A percentile compares a stretch with the other conserved stretches of the same genome.
Evolutionary conservation across 2,797 vertebrate species (phyloP).

Genomic region (Astyanax mexicanus): DNA sequence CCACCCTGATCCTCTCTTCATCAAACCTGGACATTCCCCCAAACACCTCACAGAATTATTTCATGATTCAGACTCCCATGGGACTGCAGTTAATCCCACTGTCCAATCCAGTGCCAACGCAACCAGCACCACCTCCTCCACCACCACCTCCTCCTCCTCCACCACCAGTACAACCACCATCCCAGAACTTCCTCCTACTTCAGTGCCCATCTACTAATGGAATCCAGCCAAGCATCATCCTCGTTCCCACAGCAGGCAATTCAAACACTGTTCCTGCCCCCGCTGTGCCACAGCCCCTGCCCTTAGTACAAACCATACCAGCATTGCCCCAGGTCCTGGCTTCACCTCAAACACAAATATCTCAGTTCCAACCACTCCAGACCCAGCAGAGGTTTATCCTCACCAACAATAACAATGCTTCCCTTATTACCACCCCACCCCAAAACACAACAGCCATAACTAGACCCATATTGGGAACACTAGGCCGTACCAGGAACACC

Average conservation of each 20-base stretch:
- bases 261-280: slow-evolving; percentile 64
- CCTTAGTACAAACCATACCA: slow-evolving; percentile 82
- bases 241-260: slow-evolving; percentile 74
- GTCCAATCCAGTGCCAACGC: slow-evolving; percentile 73
- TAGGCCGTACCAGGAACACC: slow-evolving; percentile 72
- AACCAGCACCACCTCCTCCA: slow-evolving; percentile 74
- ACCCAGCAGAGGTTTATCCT: slow-evolving; percentile 85
- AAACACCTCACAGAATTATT: slow-evolving; percentile 87
- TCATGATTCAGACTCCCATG: slow-evolving; percentile 89
- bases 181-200: slow-evolving; percentile 80
- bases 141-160: slow-evolving; percentile 79
- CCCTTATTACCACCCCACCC: slow-evolving; percentile 47
- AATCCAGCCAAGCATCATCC: slow-evolving; percentile 79
- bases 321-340: slow-evolving; percentile 81
- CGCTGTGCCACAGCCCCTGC: slow-evolving; percentile 69
- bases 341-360: slow-evolving; percentile 72
- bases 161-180: slow-evolving; percentile 75
- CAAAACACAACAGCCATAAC: slow-evolving; percentile 62
- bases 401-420: slow-evolving; percentile 75
- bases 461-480: slow-evolving; percentile 77
- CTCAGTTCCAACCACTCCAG: slow-evolving; percentile 80
- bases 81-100: slow-evolving; percentile 92
- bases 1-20: slow-evolving; percentile 80
- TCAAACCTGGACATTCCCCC: slow-evolving; percentile 85
- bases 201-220: slow-evolving; percentile 79